Conservation (phyloP, 2,797 vertebrate genomes). For the Eurystomus glaucurus region DNA sequence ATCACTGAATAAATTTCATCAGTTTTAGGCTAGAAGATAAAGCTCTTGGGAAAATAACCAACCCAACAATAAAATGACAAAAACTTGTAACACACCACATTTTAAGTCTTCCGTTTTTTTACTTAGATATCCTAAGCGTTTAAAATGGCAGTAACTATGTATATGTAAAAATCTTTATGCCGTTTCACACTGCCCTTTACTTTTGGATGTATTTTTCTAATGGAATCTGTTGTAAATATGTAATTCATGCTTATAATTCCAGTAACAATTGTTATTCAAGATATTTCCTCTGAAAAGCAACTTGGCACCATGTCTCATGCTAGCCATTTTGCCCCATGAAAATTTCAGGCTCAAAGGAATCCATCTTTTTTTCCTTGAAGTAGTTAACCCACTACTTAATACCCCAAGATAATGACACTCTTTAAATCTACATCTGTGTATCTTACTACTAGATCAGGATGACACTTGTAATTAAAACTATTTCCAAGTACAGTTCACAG, state of each 20-base stretch:
- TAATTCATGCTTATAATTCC: background rate
- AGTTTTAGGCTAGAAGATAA: background rate
- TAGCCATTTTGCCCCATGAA: background rate
- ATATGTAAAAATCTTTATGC: background rate
- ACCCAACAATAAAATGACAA: background rate
- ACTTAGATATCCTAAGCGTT: background rate
- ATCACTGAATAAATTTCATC: background rate
- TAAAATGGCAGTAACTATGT: background rate
- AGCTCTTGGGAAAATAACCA: background rate
- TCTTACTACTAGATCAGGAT: background rate
- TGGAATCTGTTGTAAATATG: background rate
- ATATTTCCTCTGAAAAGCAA: background rate
- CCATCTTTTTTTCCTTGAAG: background rate
- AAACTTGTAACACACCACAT: rapidly evolving
- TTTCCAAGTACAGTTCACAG: conserved; percentile 61
- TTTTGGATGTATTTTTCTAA: background rate
- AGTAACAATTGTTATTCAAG: background rate
- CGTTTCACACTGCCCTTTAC: background rate
- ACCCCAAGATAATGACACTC: background rate
- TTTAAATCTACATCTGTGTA: background rate
- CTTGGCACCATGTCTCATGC: background rate
- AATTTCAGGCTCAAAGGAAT: background rate
- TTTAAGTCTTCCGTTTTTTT: background rate
- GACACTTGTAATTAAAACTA: conserved; percentile 47
- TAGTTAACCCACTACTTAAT: conserved; percentile 47